Evolutionary conservation across 2,113 vertebrate genomes (phyloP).

Genomic region (Bufo bufo): DNA sequence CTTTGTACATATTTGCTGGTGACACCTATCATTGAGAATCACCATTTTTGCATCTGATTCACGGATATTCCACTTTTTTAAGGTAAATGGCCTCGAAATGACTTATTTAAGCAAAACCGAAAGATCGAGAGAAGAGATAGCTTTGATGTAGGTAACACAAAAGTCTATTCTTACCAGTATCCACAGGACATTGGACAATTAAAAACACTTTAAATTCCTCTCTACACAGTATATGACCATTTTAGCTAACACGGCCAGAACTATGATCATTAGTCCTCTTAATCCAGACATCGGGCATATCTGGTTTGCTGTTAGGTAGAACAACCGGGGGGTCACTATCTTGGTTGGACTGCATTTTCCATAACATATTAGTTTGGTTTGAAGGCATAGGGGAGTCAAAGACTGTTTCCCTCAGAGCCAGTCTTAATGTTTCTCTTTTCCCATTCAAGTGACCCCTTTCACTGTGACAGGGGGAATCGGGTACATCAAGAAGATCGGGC

Average conservation of each 20-base stretch:
- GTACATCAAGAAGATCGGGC: slow-evolving; percentile 70
- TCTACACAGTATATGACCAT: neutral
- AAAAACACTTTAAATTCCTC: neutral
- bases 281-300: slow-evolving; percentile 95
- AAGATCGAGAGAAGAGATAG: neutral
- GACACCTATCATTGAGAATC: no score
- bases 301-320: slow-evolving; percentile 93
- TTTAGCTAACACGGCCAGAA: slow-evolving; percentile 74
- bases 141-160: neutral
- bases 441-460: slow-evolving; percentile 86
- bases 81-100: neutral
- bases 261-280: slow-evolving; percentile 83
- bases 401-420: slow-evolving; percentile 87
- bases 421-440: slow-evolving; percentile 87
- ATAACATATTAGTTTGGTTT: slow-evolving; percentile 73
- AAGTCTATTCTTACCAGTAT: neutral
- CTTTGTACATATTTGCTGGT: neutral
- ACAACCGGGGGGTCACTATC: slow-evolving; percentile 80
- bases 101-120: no score
- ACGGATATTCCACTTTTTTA: neutral
- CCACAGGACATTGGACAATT: neutral
- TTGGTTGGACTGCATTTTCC: slow-evolving; percentile 78
- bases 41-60: neutral
- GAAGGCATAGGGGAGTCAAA: slow-evolving; percentile 77
- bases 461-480: slow-evolving; percentile 61